Base-by-base conservation (phyloP, 2,113 vertebrate species). In the Chlorocebus sabaeus region DNA sequence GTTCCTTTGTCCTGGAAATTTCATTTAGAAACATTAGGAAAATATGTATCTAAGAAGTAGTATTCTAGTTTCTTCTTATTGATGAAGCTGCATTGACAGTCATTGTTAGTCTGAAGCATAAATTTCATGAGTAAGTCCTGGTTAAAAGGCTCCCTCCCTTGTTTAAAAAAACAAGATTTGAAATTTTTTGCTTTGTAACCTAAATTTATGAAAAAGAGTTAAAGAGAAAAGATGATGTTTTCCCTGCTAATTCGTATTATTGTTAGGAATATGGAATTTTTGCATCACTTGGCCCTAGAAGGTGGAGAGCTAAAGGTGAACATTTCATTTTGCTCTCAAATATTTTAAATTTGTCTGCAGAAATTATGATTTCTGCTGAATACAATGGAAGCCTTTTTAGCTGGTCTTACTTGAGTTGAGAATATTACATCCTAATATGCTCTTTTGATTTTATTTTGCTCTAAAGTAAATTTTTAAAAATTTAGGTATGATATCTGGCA, bases 241-340 rank as follows among this genome's bases (percentile, higher is more conserved):
- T 89, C 18, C 67, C 35, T 95, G 80, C 45, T 50, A 72, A 87
- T 40, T 79, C 3, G 40, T 64, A 55, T 87, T 67, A 72, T 95
- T 76, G 32, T 75, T 91, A 30, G 79, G n/a, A 67, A 3, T n/a
- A 38, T 75, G 48, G 43, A 43, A 50, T 70, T 50, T 92, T 92
- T 92, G n/a, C 2, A 11, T 95, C 52, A 50, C 6, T 83, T 70
- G 61, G 23, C 35, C 30, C 40, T 90, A 7, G 12, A 93, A 78
- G 38, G 38, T 70, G 48, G 67, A 57, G 40, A 59, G 10, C 40
- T 86, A 4, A 94, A 45, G 18, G 9, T 40, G 27, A 85, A 1
- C 40, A n/a, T 90, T 97, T 94, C 45, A 73, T 68, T 95, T 96
- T 90, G 30, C 38, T 97, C 93, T 84, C 38, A 93, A 93, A 84